These are phyloP conservation scores for Eptesicus fuscus DNA, from an alignment of 2,113 vertebrate genomes.

Conservation along the genomic window DNA sequence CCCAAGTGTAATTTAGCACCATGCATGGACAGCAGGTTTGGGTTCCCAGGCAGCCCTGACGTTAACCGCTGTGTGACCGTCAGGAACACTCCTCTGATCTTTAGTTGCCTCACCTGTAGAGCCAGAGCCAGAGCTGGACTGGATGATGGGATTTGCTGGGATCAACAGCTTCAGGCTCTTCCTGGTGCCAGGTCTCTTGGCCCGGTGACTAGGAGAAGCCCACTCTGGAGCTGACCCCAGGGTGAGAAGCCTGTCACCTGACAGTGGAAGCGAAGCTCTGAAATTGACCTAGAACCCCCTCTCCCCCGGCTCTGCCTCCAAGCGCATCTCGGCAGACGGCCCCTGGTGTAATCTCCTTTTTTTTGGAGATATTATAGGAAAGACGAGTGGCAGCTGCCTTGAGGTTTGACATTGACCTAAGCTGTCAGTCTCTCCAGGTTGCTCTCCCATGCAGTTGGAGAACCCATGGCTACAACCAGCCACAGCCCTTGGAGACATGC, in stretches of 20 bases:
- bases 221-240: neutral
- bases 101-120: neutral
- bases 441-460: conserved; percentile 86
- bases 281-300: neutral
- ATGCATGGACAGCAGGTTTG: neutral
- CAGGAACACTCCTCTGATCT: neutral
- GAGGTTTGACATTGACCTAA: conserved; percentile 71
- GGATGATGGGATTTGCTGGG: neutral
- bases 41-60: neutral
- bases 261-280: neutral
- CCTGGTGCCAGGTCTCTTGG: neutral
- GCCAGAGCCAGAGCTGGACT: neutral
- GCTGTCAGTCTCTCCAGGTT: conserved; percentile 83
- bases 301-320: neutral
- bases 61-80: neutral
- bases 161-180: neutral
- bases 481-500: conserved; percentile 79
- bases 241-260: neutral
- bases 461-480: conserved; percentile 75
- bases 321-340: neutral
- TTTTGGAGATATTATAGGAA: conserved; percentile 76
- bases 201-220: neutral
- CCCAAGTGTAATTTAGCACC: neutral
- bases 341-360: neutral
- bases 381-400: conserved; percentile 83